phyloP scores from a whole-genome alignment of 92 coral and sea anemone genomes.

The Porites rus region DNA sequence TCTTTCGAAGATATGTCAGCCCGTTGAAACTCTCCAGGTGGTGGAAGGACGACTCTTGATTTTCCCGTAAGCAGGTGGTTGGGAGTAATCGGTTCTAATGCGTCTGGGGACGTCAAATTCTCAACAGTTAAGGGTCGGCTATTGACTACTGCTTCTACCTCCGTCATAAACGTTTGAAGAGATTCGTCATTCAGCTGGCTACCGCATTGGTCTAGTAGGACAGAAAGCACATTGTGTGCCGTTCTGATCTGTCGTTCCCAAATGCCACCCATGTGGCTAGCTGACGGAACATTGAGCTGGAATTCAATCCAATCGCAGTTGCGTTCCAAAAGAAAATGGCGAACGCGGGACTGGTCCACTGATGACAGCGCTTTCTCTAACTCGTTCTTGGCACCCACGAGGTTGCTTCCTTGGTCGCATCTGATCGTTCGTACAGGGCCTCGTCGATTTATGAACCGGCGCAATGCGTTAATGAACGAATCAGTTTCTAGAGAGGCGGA shows the following conservation, averaged over 20 bases:
- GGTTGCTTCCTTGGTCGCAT: conserved; percentile 35
- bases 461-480: conserved; percentile 47
- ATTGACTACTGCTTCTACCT: conserved; percentile 35
- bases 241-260: conserved; percentile 49
- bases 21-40: conserved; percentile 46
- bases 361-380: neutral
- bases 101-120: conserved; percentile 13
- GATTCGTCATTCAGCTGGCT: conserved; percentile 39
- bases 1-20: conserved; percentile 39
- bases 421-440: conserved; percentile 29
- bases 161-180: conserved; percentile 33
- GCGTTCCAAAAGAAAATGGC: conserved; percentile 11
- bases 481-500: conserved; percentile 16
- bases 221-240: conserved; percentile 35
- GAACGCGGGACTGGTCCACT: conserved; percentile 22
- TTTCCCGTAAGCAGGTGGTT: conserved; percentile 23
- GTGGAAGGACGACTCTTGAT: conserved; percentile 15
- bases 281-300: conserved; percentile 28
- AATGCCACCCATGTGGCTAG: conserved; percentile 52
- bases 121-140: conserved; percentile 37
- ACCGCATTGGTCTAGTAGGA: conserved; percentile 16
- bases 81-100: conserved; percentile 33
- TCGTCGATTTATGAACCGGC: conserved; percentile 34
- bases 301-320: conserved; percentile 52
- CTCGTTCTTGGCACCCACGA: conserved; percentile 40